A percentile compares a stretch with the other conserved stretches of the same genome.
phyloP scores from a whole-genome alignment of 2,888 invertebrate species.

The Ectemnius lituratus region DNA sequence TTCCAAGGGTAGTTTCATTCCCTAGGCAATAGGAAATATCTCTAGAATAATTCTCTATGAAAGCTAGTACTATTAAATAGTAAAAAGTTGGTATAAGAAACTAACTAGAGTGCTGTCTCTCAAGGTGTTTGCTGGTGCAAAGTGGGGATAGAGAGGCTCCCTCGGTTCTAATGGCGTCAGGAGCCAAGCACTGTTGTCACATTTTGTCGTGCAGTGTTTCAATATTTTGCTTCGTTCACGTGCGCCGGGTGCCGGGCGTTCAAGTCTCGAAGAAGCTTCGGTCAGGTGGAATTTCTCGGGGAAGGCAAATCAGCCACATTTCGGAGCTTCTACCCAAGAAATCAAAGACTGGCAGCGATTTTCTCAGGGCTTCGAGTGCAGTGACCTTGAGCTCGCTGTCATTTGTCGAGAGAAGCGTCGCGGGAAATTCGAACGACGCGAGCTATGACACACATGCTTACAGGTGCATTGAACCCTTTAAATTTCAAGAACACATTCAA shows the following conservation, averaged over 20 bases:
- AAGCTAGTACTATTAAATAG: no score
- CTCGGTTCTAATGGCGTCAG: constrained; percentile 76
- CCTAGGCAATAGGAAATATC: no score
- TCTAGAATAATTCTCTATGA: no score
- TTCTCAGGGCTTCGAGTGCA: constrained; percentile 65
- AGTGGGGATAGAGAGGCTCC: constrained; percentile 49
- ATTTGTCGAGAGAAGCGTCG: constrained; percentile 54
- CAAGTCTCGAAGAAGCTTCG: constrained; percentile 37
- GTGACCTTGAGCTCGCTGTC: constrained; percentile 76
- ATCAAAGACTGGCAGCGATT: constrained; percentile 48
- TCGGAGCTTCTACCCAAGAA: constrained; percentile 9
- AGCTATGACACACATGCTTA: no score
- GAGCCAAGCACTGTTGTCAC: constrained; percentile 77
- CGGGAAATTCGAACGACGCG: constrained; percentile 67
- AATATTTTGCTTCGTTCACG: constrained; percentile 76
- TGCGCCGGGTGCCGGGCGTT: constrained; percentile 50
- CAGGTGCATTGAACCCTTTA: no score
- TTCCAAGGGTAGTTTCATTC: no score
- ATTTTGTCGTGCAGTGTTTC: constrained; percentile 77
- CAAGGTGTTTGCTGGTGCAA: neutral
- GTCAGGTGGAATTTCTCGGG: constrained; percentile 32
- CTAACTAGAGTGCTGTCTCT: no score
- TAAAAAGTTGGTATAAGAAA: no score
- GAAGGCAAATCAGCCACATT: constrained; percentile 45
- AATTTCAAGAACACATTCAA: no score